These are phyloP conservation scores for Eurypyga helias DNA, from an alignment of 2,113 vertebrate genomes.

Conservation along the genomic window DNA sequence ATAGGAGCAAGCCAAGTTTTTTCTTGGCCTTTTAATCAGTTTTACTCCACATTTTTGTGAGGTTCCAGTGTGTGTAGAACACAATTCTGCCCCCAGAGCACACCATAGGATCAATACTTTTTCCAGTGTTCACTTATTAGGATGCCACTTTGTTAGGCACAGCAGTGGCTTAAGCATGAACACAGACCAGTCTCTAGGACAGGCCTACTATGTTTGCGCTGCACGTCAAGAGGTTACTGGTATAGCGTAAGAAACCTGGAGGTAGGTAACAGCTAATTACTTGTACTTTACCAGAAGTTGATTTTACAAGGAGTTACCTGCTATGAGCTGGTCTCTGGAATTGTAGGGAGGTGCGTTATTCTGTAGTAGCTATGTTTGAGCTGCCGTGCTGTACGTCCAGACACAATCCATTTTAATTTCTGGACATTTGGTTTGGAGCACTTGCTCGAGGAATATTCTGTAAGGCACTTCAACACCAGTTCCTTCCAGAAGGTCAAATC, in stretches of 20 bases:
- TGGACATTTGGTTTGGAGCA: slow-evolving; percentile 90
- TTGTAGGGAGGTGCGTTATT: slow-evolving; percentile 94
- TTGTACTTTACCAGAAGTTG: neutral
- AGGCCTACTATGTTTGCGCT: neutral
- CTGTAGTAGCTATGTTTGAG: slow-evolving; percentile 94
- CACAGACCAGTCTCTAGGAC: neutral
- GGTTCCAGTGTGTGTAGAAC: neutral
- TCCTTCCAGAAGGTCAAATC: slow-evolving; percentile 90
- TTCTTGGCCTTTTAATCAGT: neutral
- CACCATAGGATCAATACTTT: neutral
- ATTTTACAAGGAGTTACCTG: slow-evolving; percentile 4
- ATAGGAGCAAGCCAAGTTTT: neutral
- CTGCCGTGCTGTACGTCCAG: slow-evolving; percentile 91
- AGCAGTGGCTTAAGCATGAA: neutral
- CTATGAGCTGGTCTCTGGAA: slow-evolving; percentile 87
- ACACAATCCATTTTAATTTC: slow-evolving; percentile 95
- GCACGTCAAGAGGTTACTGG: neutral
- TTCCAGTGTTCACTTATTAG: neutral
- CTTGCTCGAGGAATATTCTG: slow-evolving; percentile 89
- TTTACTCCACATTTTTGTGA: neutral
- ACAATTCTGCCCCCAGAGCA: neutral
- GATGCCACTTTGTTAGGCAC: neutral
- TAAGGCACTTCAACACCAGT: slow-evolving; percentile 90
- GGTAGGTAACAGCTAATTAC: neutral
- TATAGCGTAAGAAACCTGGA: neutral